Conservation (phyloP, 2,888 invertebrate species). For the Stenchaetothrips biformis region DNA sequence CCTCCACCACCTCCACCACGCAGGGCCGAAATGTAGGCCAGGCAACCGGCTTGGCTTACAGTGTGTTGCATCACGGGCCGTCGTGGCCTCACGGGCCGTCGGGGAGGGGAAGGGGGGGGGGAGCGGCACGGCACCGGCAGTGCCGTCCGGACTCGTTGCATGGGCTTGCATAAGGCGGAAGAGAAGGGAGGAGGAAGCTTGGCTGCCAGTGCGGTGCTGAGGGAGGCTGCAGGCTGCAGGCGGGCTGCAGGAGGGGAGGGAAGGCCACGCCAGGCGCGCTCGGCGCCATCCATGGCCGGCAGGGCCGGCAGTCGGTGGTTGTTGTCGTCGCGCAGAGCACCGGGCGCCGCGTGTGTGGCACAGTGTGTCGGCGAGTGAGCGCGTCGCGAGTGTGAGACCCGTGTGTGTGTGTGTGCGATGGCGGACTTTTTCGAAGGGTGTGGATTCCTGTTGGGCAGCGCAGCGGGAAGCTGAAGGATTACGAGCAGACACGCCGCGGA, state of each 20-base stretch:
- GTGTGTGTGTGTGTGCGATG: background rate
- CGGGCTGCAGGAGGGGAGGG: background rate
- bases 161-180: slow-evolving; percentile 20
- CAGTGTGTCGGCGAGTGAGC: background rate
- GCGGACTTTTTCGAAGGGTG: background rate
- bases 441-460: background rate
- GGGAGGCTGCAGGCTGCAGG: slow-evolving; percentile 7
- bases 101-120: no score
- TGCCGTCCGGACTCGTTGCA: slow-evolving; percentile 11
- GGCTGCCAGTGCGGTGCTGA: background rate
- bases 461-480: no score
- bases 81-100: background rate
- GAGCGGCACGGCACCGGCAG: background rate
- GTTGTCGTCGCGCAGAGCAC: background rate
- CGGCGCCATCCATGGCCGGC: slow-evolving; percentile 1
- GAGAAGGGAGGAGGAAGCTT: slow-evolving; percentile 19
- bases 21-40: slow-evolving; percentile 10
- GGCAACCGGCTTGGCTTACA: background rate
- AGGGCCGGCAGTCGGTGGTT: background rate
- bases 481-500: no score
- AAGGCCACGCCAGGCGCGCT: background rate
- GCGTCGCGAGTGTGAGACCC: background rate
- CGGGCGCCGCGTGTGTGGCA: background rate
- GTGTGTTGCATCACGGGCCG: background rate
- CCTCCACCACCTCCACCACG: no score